A percentile compares a stretch with the other conserved stretches of the same genome.
Evolutionary conservation across 2,113 vertebrate genomes (phyloP).

Genomic region (Lycaon pictus): DNA sequence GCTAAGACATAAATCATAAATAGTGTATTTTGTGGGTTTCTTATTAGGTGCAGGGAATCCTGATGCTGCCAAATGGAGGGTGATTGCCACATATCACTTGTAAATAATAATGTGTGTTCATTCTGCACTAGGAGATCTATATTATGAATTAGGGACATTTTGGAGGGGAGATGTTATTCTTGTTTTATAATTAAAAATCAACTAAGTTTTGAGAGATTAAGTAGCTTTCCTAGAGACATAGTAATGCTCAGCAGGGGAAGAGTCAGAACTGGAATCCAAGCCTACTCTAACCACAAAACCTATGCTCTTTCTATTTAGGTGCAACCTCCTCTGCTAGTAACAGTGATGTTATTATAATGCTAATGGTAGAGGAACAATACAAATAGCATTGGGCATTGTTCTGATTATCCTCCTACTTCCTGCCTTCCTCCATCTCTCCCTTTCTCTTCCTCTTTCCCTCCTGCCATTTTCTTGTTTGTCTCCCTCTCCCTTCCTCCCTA

Average conservation of each 20-base stretch:
- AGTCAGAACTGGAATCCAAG: not conserved
- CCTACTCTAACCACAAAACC: not conserved
- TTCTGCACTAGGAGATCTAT: not conserved
- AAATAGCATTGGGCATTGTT: not conserved
- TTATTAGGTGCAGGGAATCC: not conserved
- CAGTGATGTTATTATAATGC: not conserved
- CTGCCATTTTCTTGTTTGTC: not conserved
- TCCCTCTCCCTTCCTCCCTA: not conserved
- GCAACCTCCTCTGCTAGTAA: not conserved
- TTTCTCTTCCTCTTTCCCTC: not conserved
- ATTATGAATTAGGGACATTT: not conserved
- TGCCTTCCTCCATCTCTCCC: not conserved
- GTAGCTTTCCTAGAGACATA: not conserved
- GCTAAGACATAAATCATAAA: not conserved
- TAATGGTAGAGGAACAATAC: not conserved
- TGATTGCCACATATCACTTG: not conserved
- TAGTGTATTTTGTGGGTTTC: not conserved
- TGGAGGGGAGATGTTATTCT: not conserved
- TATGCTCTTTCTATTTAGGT: not conserved
- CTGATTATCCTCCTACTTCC: not conserved
- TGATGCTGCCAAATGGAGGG: not conserved
- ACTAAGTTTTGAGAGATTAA: not conserved
- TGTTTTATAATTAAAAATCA: slow-evolving; percentile 40
- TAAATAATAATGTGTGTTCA: slow-evolving; percentile 2
- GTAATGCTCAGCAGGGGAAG: not conserved